Conservation (phyloP, 2,888 invertebrate species). For the Torymus aiolomorphi region DNA sequence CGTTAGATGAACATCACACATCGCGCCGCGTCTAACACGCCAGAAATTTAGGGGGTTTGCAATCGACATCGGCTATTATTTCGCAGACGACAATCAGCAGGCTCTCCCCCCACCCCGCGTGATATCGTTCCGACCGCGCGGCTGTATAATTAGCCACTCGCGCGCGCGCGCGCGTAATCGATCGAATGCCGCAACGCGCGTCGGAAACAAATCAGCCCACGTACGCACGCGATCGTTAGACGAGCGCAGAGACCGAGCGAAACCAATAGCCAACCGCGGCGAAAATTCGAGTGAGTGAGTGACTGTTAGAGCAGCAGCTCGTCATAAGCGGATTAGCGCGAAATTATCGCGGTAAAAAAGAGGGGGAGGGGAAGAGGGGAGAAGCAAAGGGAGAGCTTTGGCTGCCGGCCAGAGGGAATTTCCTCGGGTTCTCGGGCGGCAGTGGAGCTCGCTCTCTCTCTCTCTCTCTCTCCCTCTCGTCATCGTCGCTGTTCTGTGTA, state of each 20-base stretch:
- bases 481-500: too few relatives aligned
- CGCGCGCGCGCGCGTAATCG: too few relatives aligned
- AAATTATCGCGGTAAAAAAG: slow-evolving; percentile 11
- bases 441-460: too few relatives aligned
- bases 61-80: slow-evolving; percentile 12
- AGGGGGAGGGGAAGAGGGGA: neutral
- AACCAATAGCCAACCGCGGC: neutral
- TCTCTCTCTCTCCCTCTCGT: too few relatives aligned
- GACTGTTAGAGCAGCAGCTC: neutral
- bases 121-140: too few relatives aligned
- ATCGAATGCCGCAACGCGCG: too few relatives aligned
- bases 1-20: neutral
- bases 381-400: slow-evolving; percentile 7
- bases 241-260: too few relatives aligned
- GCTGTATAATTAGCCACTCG: too few relatives aligned
- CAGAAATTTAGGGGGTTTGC: slow-evolving; percentile 4
- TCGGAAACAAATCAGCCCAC: too few relatives aligned
- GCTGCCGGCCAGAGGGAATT: slow-evolving; percentile 34
- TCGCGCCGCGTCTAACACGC: neutral
- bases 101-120: too few relatives aligned
- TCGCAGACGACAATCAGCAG: neutral
- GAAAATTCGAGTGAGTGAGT: too few relatives aligned
- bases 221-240: too few relatives aligned
- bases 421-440: neutral
- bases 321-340: slow-evolving; percentile 28